Conservation (phyloP, 2,888 invertebrate genomes). For the Tuberolachnus salignus region DNA sequence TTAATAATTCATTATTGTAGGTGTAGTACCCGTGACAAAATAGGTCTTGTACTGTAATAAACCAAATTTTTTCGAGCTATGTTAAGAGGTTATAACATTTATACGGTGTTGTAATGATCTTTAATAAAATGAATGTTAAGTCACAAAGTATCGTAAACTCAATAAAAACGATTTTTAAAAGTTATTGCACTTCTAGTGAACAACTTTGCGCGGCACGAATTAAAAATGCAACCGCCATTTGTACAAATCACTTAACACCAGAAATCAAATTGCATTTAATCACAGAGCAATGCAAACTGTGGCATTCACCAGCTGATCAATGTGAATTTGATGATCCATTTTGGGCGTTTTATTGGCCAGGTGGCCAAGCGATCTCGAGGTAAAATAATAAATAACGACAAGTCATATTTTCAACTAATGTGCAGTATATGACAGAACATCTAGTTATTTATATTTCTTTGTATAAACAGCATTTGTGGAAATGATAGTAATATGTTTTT, state of each 20-base stretch:
- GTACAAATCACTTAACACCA: slow-evolving; percentile 70
- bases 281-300: slow-evolving; percentile 69
- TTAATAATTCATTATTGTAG: too few species aligned
- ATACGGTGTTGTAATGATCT: too few species aligned
- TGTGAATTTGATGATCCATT: slow-evolving; percentile 69
- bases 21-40: too few species aligned
- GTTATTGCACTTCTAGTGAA: neutral
- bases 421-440: too few species aligned
- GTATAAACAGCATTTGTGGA: too few species aligned
- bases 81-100: too few species aligned
- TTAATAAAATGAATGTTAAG: neutral
- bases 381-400: too few species aligned
- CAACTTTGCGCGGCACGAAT: slow-evolving; percentile 31
- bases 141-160: neutral
- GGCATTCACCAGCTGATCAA: slow-evolving; percentile 64
- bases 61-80: too few species aligned
- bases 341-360: slow-evolving; percentile 82
- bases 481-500: too few species aligned
- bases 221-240: slow-evolving; percentile 60
- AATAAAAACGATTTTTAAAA: neutral
- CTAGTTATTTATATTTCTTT: too few species aligned
- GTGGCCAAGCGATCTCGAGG: slow-evolving; percentile 75
- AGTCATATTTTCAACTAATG: too few species aligned
- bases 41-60: too few species aligned
- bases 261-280: slow-evolving; percentile 70